Conservation (phyloP, 2,888 invertebrate species). For the Mechanitis messenoides region DNA sequence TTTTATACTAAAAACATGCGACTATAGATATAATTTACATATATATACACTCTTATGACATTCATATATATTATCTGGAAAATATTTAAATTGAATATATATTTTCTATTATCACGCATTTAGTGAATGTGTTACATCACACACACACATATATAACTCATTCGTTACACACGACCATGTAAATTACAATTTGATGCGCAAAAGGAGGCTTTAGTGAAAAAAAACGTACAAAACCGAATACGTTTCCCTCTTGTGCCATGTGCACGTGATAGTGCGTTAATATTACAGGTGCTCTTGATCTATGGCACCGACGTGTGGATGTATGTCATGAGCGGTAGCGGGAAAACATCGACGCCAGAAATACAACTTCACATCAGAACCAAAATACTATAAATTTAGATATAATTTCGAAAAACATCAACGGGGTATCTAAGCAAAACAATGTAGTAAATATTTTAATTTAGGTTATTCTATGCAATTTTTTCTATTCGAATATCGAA, state of each 20-base stretch:
- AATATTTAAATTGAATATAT: too few relatives aligned
- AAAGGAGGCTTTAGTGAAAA: conserved; percentile 19
- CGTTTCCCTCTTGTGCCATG: conserved; percentile 36
- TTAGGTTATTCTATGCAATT: too few relatives aligned
- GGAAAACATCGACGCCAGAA: not conserved
- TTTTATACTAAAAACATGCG: too few relatives aligned
- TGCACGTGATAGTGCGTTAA: conserved; percentile 51
- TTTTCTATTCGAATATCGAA: too few relatives aligned
- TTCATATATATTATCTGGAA: too few relatives aligned
- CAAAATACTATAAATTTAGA: too few relatives aligned
- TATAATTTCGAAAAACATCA: too few relatives aligned
- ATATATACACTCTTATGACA: too few relatives aligned
- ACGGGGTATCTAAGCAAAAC: too few relatives aligned
- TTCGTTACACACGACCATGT: not conserved
- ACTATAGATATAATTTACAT: too few relatives aligned
- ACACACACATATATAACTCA: not conserved
- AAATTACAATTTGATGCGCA: conserved; percentile 13
- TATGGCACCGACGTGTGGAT: conserved; percentile 45
- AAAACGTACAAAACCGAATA: conserved; percentile 24
- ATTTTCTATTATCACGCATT: not conserved
- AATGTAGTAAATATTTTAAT: too few relatives aligned
- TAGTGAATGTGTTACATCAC: not conserved
- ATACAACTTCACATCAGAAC: too few relatives aligned
- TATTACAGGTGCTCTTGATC: conserved; percentile 49
- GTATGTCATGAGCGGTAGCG: conserved; percentile 29